Conservation (phyloP, 2,113 vertebrate genomes). For the Xenotilapia flavipinnis region DNA sequence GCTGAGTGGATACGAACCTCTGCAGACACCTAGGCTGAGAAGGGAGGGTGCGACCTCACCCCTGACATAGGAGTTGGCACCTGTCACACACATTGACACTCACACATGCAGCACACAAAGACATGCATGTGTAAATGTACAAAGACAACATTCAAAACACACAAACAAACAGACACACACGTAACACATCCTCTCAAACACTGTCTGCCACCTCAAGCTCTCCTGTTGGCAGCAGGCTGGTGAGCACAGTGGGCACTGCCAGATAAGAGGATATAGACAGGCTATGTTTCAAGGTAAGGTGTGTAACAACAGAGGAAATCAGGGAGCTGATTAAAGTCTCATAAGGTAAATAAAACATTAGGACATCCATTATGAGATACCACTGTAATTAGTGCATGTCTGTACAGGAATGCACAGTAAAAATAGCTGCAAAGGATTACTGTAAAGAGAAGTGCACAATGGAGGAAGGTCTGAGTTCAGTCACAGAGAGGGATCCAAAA, state of each 20-base stretch:
- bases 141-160: background rate
- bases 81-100: conserved; percentile 44
- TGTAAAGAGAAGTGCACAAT: background rate
- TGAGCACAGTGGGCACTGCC: conserved; percentile 4
- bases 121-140: background rate
- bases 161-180: background rate
- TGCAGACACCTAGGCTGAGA: conserved; percentile 75
- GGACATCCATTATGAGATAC: conserved; percentile 46
- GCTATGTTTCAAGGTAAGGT: conserved; percentile 33
- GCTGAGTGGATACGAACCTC: conserved; percentile 83
- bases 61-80: conserved; percentile 60
- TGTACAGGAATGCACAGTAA: conserved; percentile 20
- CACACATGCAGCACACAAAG: background rate
- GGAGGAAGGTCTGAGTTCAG: background rate
- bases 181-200: conserved; percentile 5
- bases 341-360: conserved; percentile 61
- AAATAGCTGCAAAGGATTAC: background rate
- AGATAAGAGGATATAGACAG: conserved; percentile 21
- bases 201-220: conserved; percentile 47
- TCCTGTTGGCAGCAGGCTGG: conserved; percentile 34
- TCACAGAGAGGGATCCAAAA: background rate
- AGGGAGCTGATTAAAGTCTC: conserved; percentile 55
- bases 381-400: conserved; percentile 46
- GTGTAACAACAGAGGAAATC: conserved; percentile 43
- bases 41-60: conserved; percentile 68